A percentile compares a stretch with the other conserved stretches of the same genome.
phyloP scores from a whole-genome alignment of 2,797 vertebrate species.

The Tachyglossus aculeatus region DNA sequence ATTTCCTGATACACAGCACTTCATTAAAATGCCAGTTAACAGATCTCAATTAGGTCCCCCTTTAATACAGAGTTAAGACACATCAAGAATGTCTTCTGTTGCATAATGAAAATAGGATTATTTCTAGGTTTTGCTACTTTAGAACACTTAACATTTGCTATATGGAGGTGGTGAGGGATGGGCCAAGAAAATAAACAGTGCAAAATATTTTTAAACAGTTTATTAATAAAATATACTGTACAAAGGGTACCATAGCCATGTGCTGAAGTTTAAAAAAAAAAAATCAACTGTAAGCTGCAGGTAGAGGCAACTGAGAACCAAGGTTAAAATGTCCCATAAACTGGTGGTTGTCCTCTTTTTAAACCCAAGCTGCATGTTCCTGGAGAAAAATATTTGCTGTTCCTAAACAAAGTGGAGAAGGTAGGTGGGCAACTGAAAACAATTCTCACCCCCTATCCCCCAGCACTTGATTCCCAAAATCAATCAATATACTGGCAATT shows the following conservation, averaged over 20 bases:
- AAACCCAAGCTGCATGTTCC: conserved; percentile 54
- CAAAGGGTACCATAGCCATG: conserved; percentile 50
- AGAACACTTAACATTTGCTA: conserved; percentile 52
- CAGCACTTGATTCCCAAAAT: neutral
- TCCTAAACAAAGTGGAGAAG: conserved; percentile 19
- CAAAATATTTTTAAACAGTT: conserved; percentile 67
- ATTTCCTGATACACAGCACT: conserved; percentile 75
- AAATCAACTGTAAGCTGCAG: conserved; percentile 39
- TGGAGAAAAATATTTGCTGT: conserved; percentile 53
- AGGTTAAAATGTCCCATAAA: conserved; percentile 46
- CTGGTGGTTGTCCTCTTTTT: conserved; percentile 56
- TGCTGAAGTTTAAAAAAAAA: conserved; percentile 24
- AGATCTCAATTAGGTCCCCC: conserved; percentile 54
- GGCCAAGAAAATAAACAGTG: conserved; percentile 68
- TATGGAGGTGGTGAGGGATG: conserved; percentile 41
- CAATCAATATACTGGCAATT: neutral
- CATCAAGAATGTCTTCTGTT: conserved; percentile 57
- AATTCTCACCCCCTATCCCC: rapidly evolving
- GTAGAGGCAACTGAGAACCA: conserved; percentile 39
- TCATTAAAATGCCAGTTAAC: conserved; percentile 62
- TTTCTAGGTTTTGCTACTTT: conserved; percentile 50
- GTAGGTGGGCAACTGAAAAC: neutral
- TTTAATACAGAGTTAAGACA: conserved; percentile 55
- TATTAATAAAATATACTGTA: conserved; percentile 66
- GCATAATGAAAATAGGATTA: conserved; percentile 60